A percentile compares a stretch with the other conserved stretches of the same genome.
These are phyloP conservation scores for Eulithis testata DNA, from an alignment of 2,888 invertebrate species.

Conservation along the genomic window DNA sequence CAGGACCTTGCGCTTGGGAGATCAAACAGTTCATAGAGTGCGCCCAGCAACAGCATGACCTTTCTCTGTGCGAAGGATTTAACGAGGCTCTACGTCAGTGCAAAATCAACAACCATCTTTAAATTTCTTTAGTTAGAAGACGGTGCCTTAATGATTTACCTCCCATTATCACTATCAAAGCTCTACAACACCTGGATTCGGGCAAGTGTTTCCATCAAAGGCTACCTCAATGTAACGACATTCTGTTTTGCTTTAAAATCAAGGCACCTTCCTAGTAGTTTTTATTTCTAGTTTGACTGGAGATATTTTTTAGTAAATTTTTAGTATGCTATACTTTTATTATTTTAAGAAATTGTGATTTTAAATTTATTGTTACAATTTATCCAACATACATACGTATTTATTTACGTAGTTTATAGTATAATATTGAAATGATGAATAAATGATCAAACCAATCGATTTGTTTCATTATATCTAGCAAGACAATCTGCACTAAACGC, in stretches of 20 bases:
- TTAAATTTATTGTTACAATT: conserved; percentile 54
- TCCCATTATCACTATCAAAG: conserved; percentile 43
- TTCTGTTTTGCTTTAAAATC: conserved; percentile 47
- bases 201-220: conserved; percentile 47
- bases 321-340: conserved; percentile 54
- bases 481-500: too few relatives aligned
- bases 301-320: conserved; percentile 54
- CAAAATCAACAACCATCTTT: conserved; percentile 91
- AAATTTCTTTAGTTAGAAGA: conserved; percentile 48
- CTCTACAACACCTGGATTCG: conserved; percentile 49
- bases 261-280: conserved; percentile 64
- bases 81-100: conserved; percentile 98
- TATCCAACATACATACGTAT: conserved; percentile 51
- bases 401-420: conserved; percentile 62
- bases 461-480: conserved; percentile 19
- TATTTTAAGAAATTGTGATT: conserved; percentile 59
- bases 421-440: conserved; percentile 56
- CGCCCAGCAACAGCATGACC: conserved; percentile 94
- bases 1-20: conserved; percentile 96
- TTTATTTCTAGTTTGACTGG: conserved; percentile 51
- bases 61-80: conserved; percentile 97
- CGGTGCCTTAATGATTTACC: conserved; percentile 52
- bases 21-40: conserved; percentile 98
- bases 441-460: conserved; percentile 43
- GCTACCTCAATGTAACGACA: conserved; percentile 51